A percentile compares a stretch with the other conserved stretches of the same genome.
Evolutionary conservation across 2,113 vertebrate species (phyloP).

Genomic region (Larimichthys crocea): DNA sequence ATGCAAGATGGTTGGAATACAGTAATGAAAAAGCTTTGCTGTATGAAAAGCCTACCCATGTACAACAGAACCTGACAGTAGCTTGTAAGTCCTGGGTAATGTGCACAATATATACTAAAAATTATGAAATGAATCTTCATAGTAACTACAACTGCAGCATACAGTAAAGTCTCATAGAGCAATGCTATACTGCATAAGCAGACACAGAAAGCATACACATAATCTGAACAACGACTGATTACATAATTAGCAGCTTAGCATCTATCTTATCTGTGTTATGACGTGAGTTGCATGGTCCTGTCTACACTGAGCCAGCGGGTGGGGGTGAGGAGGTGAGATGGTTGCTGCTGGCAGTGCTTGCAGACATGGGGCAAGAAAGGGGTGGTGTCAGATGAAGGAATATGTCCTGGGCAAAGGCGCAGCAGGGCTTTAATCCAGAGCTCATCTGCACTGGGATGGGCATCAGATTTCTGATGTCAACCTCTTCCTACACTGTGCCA

Average conservation of each 20-base stretch:
- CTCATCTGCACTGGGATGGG: slow-evolving; percentile 64
- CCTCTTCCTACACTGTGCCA: slow-evolving; percentile 64
- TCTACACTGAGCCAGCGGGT: slow-evolving; percentile 69
- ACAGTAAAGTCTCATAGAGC: background rate
- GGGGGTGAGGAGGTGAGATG: slow-evolving; percentile 63
- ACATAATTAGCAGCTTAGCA: slow-evolving; percentile 32
- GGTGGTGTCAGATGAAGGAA: slow-evolving; percentile 48
- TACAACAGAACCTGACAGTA: slow-evolving; percentile 48
- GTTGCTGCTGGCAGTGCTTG: slow-evolving; percentile 52
- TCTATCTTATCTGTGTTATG: slow-evolving; percentile 53
- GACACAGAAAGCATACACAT: slow-evolving; percentile 23
- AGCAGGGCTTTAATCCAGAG: slow-evolving; percentile 62
- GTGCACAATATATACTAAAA: slow-evolving; percentile 18
- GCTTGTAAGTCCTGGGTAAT: slow-evolving; percentile 25
- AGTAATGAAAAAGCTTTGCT: slow-evolving; percentile 27
- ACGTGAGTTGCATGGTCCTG: slow-evolving; percentile 28
- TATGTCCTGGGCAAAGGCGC: slow-evolving; percentile 59
- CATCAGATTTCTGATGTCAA: slow-evolving; percentile 62
- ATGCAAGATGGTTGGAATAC: slow-evolving; percentile 61
- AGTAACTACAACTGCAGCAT: slow-evolving; percentile 11
- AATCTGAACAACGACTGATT: slow-evolving; percentile 26
- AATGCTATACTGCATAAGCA: slow-evolving; percentile 21
- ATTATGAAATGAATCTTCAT: slow-evolving; percentile 6
- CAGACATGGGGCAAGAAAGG: slow-evolving; percentile 42
- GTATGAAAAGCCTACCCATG: slow-evolving; percentile 52